Evolutionary conservation across 2,797 vertebrate genomes (phyloP).

Genomic region (Gambusia yucatana): DNA sequence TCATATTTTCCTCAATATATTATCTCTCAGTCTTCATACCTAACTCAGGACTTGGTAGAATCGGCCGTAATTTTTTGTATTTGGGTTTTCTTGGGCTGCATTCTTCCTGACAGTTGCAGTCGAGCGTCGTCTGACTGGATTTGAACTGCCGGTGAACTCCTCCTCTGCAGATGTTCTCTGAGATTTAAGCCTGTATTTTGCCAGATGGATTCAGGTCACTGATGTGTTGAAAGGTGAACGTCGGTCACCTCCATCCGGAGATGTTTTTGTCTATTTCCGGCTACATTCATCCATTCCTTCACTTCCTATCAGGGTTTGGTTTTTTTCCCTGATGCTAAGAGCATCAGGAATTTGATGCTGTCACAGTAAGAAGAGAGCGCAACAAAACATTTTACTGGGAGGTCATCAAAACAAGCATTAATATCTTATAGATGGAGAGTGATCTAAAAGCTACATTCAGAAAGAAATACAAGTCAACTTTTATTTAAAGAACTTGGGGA

Average conservation of each 20-base stretch:
- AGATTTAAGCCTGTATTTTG: slow-evolving; percentile 1
- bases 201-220: slow-evolving; percentile 2
- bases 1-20: background rate
- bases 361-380: background rate
- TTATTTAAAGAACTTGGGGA: too few species aligned
- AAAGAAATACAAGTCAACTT: background rate
- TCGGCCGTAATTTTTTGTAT: background rate
- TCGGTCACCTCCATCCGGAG: background rate
- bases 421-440: background rate
- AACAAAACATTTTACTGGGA: background rate
- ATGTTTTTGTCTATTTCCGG: background rate
- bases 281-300: background rate
- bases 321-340: background rate
- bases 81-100: background rate
- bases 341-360: background rate
- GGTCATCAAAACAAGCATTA: background rate
- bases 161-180: background rate
- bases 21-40: background rate
- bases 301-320: background rate
- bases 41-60: background rate
- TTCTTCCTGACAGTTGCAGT: background rate
- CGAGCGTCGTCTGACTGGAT: background rate
- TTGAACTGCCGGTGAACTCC: background rate
- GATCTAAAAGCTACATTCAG: background rate
- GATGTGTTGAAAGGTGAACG: slow-evolving; percentile 2